Evolutionary conservation across 2,797 vertebrate species (phyloP), one percentile per base, ranked within the genome.

Genomic region (Rousettus madagascariensis): DNA sequence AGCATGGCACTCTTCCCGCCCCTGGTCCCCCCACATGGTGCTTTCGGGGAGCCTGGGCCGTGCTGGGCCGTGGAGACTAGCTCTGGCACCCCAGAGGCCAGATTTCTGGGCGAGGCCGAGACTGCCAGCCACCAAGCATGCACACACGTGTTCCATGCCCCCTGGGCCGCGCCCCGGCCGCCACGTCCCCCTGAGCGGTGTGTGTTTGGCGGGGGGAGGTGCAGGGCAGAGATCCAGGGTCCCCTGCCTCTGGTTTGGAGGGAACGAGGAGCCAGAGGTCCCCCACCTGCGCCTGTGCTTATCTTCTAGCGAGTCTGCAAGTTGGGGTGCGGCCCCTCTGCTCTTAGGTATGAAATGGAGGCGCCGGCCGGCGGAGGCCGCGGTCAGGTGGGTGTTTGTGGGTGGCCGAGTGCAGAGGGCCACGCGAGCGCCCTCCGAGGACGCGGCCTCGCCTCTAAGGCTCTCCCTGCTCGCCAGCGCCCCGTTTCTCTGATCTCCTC

Each of bases 81-180:
- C 72, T 65, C 83, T 83, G 57, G 82, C 30, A 55, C 24, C 53
- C 57, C 82, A 28, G 53, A 75, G 80, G 30, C 80, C 82, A 74
- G 91, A 36, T n/a, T 86, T 78, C 46, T 68, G 63, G 77, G 75
- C 33, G 38, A 94, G 57, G 74, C 86, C 6, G 33, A 87, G 75
- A 55, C 51, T 66, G 11, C 53, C 33, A 46, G 33, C 22, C 51
- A 24, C 66, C 28, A 30, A 41, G 26, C 22, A 6, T 26, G 43
- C 49, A 66, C 71, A 79, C 33, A 57, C 83, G 61, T 26, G 82
- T 53, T 66, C 91, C 13, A 4, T 36, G 75, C 33, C 71, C 63
- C 26, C 43, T 11, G 41, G 65, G 53, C 66, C 43, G 17, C 38
- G 6, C 74, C 68, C 41, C 63, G 26, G 66, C 6, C 22, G 12